Evolutionary conservation across 2,888 invertebrate species (phyloP).

Genomic region (Villa cingulata): DNA sequence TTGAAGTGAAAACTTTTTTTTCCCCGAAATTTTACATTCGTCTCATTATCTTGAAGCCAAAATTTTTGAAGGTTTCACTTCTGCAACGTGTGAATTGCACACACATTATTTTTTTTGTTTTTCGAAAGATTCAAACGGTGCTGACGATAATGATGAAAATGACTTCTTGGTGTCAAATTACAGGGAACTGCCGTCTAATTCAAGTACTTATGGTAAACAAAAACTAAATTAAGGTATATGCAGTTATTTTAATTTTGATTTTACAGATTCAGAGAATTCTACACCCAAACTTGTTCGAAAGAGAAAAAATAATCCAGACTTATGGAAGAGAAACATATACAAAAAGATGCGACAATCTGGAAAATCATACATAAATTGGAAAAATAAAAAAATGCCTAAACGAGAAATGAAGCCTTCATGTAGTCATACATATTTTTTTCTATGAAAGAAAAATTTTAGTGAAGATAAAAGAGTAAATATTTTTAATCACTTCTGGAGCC

Average conservation of each 20-base stretch:
- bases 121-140: too few relatives aligned
- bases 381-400: not conserved
- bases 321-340: not conserved
- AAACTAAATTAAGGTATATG: too few relatives aligned
- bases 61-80: too few relatives aligned
- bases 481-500: not conserved
- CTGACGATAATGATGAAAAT: too few relatives aligned
- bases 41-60: too few relatives aligned
- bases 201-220: too few relatives aligned
- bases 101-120: too few relatives aligned
- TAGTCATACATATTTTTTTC: not conserved
- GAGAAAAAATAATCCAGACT: not conserved
- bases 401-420: not conserved
- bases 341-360: constrained; percentile 1
- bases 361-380: constrained; percentile 1
- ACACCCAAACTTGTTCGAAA: not conserved
- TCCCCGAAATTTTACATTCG: too few relatives aligned
- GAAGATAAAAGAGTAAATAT: not conserved
- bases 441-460: not conserved
- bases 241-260: not conserved
- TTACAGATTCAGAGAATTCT: not conserved
- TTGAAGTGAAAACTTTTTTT: too few relatives aligned
- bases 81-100: too few relatives aligned
- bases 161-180: too few relatives aligned
- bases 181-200: too few relatives aligned